These are phyloP conservation scores for Leptatherina wallacei DNA, from an alignment of 2,797 vertebrate species.

Conservation along the genomic window DNA sequence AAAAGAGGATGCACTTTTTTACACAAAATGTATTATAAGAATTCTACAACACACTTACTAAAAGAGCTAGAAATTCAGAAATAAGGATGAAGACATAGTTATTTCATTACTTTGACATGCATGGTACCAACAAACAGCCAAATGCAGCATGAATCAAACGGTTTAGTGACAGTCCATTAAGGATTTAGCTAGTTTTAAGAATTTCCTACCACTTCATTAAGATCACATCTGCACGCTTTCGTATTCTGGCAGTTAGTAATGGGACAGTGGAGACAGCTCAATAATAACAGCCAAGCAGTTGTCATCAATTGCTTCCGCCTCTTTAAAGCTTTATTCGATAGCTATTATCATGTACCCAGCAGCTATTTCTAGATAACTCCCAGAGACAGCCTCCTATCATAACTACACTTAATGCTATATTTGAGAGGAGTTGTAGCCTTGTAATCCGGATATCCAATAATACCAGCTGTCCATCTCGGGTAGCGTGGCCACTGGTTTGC, in stretches of 20 bases:
- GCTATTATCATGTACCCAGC: conserved; percentile 74
- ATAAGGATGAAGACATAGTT: conserved; percentile 13
- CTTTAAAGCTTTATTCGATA: conserved; percentile 77
- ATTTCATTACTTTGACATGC: conserved; percentile 15
- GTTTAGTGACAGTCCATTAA: conserved; percentile 62
- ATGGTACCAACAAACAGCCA: conserved; percentile 52
- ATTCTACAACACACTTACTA: background rate
- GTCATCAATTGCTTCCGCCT: conserved; percentile 66
- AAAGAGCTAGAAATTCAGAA: conserved; percentile 16
- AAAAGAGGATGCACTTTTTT: background rate
- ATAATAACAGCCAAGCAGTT: conserved; percentile 69
- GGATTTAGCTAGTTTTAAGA: conserved; percentile 68
- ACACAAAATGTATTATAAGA: background rate
- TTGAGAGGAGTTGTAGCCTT: conserved; percentile 73
- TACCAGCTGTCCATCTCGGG: conserved; percentile 71
- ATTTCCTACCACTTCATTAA: conserved; percentile 67
- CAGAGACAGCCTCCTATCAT: conserved; percentile 75
- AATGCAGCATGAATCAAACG: conserved; percentile 26
- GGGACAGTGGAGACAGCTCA: conserved; percentile 54
- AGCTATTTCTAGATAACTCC: conserved; percentile 79
- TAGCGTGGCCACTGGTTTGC: conserved; percentile 61
- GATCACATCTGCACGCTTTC: conserved; percentile 68
- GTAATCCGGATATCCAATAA: conserved; percentile 80
- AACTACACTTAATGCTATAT: conserved; percentile 74
- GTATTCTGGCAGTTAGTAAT: conserved; percentile 65